Evolutionary conservation across 1,140 invertebrate genomes (phyloP).

Genomic region (Fopius arisanus): DNA sequence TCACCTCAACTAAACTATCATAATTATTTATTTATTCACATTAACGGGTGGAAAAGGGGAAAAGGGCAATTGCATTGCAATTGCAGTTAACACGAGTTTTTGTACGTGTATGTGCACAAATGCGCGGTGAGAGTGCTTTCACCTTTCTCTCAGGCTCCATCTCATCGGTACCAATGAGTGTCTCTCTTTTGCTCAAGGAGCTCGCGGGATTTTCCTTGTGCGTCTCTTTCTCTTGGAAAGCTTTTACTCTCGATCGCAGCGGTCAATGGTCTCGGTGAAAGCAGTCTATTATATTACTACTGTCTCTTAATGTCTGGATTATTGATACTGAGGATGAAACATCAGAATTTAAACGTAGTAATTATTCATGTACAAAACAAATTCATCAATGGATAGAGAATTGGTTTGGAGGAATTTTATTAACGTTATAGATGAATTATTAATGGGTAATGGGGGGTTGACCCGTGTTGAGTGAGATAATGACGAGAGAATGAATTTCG

Average conservation of each 20-base stretch:
- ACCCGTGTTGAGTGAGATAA: not conserved
- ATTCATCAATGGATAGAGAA: no score
- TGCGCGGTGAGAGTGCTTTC: slow-evolving; percentile 62
- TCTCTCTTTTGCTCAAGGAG: not conserved
- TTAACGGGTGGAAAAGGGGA: not conserved
- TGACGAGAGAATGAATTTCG: not conserved
- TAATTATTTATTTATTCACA: no score
- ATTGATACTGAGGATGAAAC: not conserved
- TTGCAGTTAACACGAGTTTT: slow-evolving; percentile 19
- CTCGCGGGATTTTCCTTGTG: slow-evolving; percentile 34
- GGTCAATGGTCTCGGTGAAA: slow-evolving; percentile 52
- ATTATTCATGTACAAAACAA: no score
- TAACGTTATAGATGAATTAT: not conserved
- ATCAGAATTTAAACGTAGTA: not conserved
- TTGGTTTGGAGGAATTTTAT: no score
- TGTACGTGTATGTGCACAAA: not conserved
- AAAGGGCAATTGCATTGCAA: not conserved
- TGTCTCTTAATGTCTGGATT: not conserved
- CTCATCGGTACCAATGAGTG: slow-evolving; percentile 10
- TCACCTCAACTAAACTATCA: no score
- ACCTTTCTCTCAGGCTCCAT: slow-evolving; percentile 60
- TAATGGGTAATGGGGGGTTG: no score
- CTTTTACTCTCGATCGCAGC: slow-evolving; percentile 64
- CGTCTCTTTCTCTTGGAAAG: slow-evolving; percentile 46
- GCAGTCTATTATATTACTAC: slow-evolving; percentile 38